Evolutionary conservation across 2,113 vertebrate genomes (phyloP).

Genomic region (Paramisgurnus dabryanus): DNA sequence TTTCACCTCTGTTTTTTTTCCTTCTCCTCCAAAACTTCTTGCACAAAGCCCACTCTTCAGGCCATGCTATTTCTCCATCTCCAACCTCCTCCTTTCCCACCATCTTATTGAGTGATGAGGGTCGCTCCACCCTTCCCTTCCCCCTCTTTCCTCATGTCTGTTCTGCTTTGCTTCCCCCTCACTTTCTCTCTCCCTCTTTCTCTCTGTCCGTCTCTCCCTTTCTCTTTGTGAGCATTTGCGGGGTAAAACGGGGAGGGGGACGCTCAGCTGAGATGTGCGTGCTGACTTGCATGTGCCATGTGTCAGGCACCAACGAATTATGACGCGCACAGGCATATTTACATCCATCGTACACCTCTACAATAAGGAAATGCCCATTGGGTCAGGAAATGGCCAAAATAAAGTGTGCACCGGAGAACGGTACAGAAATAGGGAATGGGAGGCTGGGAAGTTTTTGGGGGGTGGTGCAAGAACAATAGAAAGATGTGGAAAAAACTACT

Average conservation of each 20-base stretch:
- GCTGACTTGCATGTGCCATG: slow-evolving; percentile 77
- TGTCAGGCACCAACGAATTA: slow-evolving; percentile 54
- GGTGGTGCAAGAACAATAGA: not conserved
- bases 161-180: slow-evolving; percentile 42
- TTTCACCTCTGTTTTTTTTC: slow-evolving; percentile 49
- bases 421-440: not conserved
- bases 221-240: slow-evolving; percentile 68
- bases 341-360: slow-evolving; percentile 37
- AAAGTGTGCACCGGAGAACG: not conserved
- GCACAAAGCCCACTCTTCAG: slow-evolving; percentile 53
- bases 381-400: not conserved
- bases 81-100: slow-evolving; percentile 36
- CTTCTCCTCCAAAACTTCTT: slow-evolving; percentile 39
- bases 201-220: slow-evolving; percentile 56
- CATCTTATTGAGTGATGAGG: slow-evolving; percentile 53
- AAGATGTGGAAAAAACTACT: not conserved
- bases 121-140: slow-evolving; percentile 54
- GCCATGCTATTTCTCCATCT: slow-evolving; percentile 36
- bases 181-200: slow-evolving; percentile 59
- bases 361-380: not conserved
- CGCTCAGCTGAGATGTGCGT: slow-evolving; percentile 71
- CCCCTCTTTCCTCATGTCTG: slow-evolving; percentile 27
- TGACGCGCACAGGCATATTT: slow-evolving; percentile 57
- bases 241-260: not conserved
- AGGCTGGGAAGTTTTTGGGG: slow-evolving; percentile 12